A percentile compares a stretch with the other conserved stretches of the same genome.
Conservation (phyloP, 1,140 invertebrate species). For the Drosophila littoralis region DNA sequence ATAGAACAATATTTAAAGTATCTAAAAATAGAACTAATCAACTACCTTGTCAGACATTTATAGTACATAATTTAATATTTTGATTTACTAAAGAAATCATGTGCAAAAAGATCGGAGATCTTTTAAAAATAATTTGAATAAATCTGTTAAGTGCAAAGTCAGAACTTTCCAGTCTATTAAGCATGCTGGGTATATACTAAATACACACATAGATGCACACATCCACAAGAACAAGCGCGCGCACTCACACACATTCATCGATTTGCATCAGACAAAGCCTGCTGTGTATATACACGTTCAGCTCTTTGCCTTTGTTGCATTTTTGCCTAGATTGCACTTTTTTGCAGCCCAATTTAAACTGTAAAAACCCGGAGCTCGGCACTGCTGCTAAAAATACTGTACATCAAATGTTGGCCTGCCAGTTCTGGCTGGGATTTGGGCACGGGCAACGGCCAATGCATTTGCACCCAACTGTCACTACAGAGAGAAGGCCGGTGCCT, state of each 20-base stretch:
- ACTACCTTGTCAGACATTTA: no score
- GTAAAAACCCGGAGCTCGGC: conserved; percentile 56
- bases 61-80: no score
- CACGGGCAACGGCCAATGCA: conserved; percentile 16
- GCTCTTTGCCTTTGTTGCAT: conserved; percentile 82
- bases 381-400: conserved; percentile 74
- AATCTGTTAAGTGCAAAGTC: no score
- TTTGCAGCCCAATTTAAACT: conserved; percentile 75
- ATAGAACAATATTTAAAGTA: no score
- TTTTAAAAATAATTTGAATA: no score
- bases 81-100: no score
- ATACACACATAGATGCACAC: conserved; percentile 16
- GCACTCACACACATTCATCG: conserved; percentile 21
- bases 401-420: conserved; percentile 65
- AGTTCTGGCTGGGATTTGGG: not conserved
- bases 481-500: conserved; percentile 52
- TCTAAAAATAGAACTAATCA: no score
- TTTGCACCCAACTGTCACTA: conserved; percentile 28
- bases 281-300: conserved; percentile 54
- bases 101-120: no score
- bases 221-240: conserved; percentile 22
- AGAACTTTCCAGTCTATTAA: not conserved
- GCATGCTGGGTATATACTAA: conserved; percentile 2
- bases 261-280: conserved; percentile 37
- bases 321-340: conserved; percentile 83